Base-by-base conservation (phyloP, 2,888 invertebrate species). In the Gnatocerus cornutus region DNA sequence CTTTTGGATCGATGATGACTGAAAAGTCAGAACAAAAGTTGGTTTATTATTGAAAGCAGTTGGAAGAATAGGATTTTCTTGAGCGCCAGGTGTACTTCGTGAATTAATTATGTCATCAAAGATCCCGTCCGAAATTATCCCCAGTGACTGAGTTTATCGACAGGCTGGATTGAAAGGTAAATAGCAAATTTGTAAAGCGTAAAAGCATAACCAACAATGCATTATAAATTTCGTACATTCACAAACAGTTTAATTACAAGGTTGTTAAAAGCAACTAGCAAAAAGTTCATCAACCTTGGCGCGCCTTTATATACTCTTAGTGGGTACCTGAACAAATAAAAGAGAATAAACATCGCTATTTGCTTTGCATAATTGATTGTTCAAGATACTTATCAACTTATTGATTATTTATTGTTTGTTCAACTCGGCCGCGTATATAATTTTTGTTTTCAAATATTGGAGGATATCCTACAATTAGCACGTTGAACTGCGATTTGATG, bases 281-380 rank as follows among this genome's bases (percentile, higher is more conserved):
- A 72, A 72, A 72, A 69, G 72, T 72, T 72, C 72, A 72, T 48
- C 52, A 48, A 67, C 72, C 72, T 72, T 72, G 72, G 69, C 69
- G 69, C 72, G 72, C 72, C 74, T 73, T 65, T 73, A 67, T 75
- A 67, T 73, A 41, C 71, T 74, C 70, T 71, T 70, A 76, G 74
- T 74, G 75, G 76, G 76, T 73, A 76, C 74, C 74, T 74, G 73
- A 72, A 70, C 75, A 77, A 77, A 77, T 70, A 75, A 55, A 68
- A 62, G 55, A 71, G 69, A 74, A 71, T 69, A 73, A 73, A 73
- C 72, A 71, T 65, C 59, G 64, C 72, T 78, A 76, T 78, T 77
- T 77, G 74, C 73, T 76, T 76, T 77, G 77, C 77, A 77, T 79
- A 79, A 78, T 78, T 77, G 79, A 78, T 78, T 79, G 76, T 79